A percentile compares a stretch with the other conserved stretches of the same genome.
phyloP scores from a whole-genome alignment of 30 jellyfish, hydroid and myxozoan genomes.

The Chrysaora quinquecirrha region DNA sequence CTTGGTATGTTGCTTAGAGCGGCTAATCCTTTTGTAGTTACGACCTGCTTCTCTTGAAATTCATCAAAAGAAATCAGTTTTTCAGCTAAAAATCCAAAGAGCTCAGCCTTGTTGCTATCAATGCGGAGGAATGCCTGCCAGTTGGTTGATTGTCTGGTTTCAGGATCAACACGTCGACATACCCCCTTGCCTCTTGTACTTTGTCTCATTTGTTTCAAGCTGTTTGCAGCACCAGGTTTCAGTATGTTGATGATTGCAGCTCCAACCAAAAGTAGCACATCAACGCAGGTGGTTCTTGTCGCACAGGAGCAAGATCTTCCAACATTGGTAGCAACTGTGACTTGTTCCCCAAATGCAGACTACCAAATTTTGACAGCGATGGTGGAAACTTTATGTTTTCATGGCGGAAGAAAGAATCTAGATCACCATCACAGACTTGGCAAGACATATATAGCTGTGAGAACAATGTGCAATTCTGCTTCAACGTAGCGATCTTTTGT shows the following conservation, averaged over 20 bases:
- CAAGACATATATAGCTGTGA: constrained; percentile 66
- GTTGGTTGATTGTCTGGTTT: constrained; percentile 8
- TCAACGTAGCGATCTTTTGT: constrained; percentile 29
- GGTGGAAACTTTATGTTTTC: constrained; percentile 49
- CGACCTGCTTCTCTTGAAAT: constrained; percentile 22
- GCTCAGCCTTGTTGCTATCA: constrained; percentile 20
- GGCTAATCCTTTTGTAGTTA: constrained; percentile 11
- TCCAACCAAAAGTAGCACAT: constrained; percentile 34
- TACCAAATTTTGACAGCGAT: constrained; percentile 35
- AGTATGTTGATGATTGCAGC: constrained; percentile 51
- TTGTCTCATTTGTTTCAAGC: constrained; percentile 20
- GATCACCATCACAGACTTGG: constrained; percentile 56
- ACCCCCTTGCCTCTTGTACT: constrained; percentile 60
- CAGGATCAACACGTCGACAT: constrained; percentile 45
- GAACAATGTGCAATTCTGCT: constrained; percentile 49
- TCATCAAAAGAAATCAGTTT: neutral
- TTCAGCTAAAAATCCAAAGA: constrained; percentile 16
- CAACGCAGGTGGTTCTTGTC: constrained; percentile 26
- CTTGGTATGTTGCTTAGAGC: constrained; percentile 1
- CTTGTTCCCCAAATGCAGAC: constrained; percentile 31
- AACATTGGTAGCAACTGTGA: constrained; percentile 26
- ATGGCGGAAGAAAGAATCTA: constrained; percentile 37
- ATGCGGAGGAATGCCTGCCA: constrained; percentile 71
- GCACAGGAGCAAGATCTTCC: constrained; percentile 30
- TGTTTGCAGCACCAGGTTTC: constrained; percentile 31